Conservation (phyloP, 2,888 invertebrate genomes). For the Ophion ventricosus region DNA sequence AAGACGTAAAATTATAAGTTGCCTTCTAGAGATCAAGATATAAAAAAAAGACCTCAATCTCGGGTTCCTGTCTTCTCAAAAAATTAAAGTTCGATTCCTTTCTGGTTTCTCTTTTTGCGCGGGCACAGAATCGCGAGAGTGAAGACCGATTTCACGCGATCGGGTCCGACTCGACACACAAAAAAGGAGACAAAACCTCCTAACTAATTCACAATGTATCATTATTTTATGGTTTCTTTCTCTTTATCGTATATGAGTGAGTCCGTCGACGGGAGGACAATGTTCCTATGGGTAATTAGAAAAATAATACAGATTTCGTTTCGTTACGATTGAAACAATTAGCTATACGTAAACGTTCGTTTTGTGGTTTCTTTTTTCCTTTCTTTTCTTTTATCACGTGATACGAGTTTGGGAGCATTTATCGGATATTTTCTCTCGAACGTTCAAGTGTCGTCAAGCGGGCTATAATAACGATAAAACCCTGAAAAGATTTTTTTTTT, state of each 20-base stretch:
- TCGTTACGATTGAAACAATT: slow-evolving; percentile 78
- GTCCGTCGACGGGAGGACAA: slow-evolving; percentile 54
- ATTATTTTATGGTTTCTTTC: slow-evolving; percentile 19
- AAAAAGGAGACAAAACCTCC: slow-evolving; percentile 45
- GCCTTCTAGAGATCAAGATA: slow-evolving; percentile 19
- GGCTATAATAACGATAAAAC: background rate
- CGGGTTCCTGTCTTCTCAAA: slow-evolving; percentile 19
- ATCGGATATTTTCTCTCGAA: slow-evolving; percentile 73
- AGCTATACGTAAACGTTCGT: slow-evolving; percentile 73
- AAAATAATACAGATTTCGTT: slow-evolving; percentile 81
- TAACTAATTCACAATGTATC: slow-evolving; percentile 56
- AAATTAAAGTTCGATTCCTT: slow-evolving; percentile 16
- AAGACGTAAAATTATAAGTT: slow-evolving; percentile 45
- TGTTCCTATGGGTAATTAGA: slow-evolving; percentile 76
- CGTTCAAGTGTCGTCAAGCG: slow-evolving; percentile 68
- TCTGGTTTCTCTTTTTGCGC: slow-evolving; percentile 1
- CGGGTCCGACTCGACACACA: background rate
- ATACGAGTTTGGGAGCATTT: slow-evolving; percentile 62
- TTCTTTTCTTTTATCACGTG: slow-evolving; percentile 60
- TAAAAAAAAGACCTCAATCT: background rate
- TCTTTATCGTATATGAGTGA: slow-evolving; percentile 53
- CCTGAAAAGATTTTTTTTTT: background rate
- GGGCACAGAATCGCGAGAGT: slow-evolving; percentile 5
- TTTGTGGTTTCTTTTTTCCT: background rate
- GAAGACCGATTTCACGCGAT: slow-evolving; percentile 12